Conservation (phyloP, 1,140 invertebrate genomes). For the Trichonephila inaurata region DNA sequence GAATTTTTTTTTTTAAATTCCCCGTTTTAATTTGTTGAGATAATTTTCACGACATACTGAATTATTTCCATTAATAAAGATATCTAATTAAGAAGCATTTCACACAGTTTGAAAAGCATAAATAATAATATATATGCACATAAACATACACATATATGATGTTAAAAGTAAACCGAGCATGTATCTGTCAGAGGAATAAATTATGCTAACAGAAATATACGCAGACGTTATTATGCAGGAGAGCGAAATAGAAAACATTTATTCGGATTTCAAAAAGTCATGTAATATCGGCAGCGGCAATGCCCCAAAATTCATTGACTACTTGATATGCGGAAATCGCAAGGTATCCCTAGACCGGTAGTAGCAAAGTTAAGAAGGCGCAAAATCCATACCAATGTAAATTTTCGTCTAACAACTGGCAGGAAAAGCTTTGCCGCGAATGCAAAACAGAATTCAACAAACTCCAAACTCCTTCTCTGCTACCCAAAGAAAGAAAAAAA, state of each 20-base stretch:
- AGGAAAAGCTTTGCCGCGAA: neutral
- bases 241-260: neutral
- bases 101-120: too few relatives aligned
- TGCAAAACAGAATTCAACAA: slow-evolving; percentile 17
- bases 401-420: neutral
- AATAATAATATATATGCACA: too few relatives aligned
- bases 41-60: too few relatives aligned
- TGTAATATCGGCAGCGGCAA: neutral
- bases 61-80: too few relatives aligned
- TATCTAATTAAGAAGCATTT: too few relatives aligned
- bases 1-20: too few relatives aligned
- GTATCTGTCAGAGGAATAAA: neutral
- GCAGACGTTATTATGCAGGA: neutral
- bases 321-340: slow-evolving; percentile 13
- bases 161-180: too few relatives aligned
- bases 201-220: neutral
- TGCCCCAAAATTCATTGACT: neutral
- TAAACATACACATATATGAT: too few relatives aligned
- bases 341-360: neutral
- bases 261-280: neutral
- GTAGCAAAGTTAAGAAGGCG: slow-evolving; percentile 5
- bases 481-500: neutral
- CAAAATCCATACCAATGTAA: slow-evolving; percentile 9
- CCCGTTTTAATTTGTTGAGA: too few relatives aligned
- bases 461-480: neutral